Conservation (phyloP, 2,797 vertebrate species). For the Tokudaia tokunoshimensis region DNA sequence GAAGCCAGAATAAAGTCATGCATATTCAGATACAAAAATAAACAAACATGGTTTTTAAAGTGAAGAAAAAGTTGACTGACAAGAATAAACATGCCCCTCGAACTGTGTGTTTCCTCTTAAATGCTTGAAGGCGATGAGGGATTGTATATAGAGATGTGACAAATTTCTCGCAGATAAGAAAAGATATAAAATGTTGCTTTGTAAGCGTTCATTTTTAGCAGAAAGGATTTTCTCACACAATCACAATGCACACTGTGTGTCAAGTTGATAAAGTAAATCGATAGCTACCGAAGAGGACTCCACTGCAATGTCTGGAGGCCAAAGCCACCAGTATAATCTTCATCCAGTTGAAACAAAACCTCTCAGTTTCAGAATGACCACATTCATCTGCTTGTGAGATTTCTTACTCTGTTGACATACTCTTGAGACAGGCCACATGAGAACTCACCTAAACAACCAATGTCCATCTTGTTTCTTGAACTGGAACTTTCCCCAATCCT, state of each 20-base stretch:
- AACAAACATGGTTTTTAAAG: constrained; percentile 86
- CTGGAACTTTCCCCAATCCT: neutral
- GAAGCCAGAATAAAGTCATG: constrained; percentile 86
- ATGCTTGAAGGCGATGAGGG: constrained; percentile 74
- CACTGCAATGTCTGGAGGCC: constrained; percentile 69
- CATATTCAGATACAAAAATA: constrained; percentile 88
- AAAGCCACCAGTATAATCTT: constrained; percentile 82
- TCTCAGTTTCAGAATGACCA: constrained; percentile 73
- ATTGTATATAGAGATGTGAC: constrained; percentile 72
- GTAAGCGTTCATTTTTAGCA: constrained; percentile 79
- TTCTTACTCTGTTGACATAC: constrained; percentile 41
- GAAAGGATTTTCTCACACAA: constrained; percentile 74
- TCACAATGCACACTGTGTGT: constrained; percentile 80
- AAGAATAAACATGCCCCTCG: constrained; percentile 77
- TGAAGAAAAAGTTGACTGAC: constrained; percentile 77
- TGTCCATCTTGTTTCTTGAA: neutral
- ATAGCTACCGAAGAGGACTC: constrained; percentile 79
- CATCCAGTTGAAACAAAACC: constrained; percentile 76
- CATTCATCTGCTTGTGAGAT: constrained; percentile 56
- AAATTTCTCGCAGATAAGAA: constrained; percentile 82
- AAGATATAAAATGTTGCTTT: constrained; percentile 81
- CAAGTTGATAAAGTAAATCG: constrained; percentile 86
- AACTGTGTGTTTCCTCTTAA: constrained; percentile 76
- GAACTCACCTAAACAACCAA: constrained; percentile 5
- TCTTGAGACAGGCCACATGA: neutral